Percentiles rank a stretch among this genome's conserved stretches.
phyloP scores from a whole-genome alignment of 2,797 vertebrate species.

The Monodelphis domestica region DNA sequence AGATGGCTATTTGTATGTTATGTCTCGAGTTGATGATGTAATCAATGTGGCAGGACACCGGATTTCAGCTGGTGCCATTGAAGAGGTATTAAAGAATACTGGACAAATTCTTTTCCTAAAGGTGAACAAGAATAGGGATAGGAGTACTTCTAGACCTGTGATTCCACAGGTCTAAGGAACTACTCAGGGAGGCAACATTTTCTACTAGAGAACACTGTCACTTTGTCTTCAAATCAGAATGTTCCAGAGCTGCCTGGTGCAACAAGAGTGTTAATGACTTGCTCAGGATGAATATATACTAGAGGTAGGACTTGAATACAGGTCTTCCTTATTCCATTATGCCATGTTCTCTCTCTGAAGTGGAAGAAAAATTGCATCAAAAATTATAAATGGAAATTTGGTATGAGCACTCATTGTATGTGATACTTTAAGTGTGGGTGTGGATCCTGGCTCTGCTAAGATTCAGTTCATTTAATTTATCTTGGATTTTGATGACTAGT shows the following conservation, averaged over 20 bases:
- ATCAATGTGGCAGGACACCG: constrained; percentile 98
- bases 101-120: not conserved
- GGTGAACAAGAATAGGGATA: not conserved
- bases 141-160: not conserved
- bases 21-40: constrained; percentile 96
- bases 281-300: not conserved
- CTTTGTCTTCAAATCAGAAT: not conserved
- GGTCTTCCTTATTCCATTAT: not conserved
- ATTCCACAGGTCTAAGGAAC: not conserved
- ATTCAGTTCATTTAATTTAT: not conserved
- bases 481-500: not conserved
- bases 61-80: constrained; percentile 94
- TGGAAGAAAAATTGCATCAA: not conserved
- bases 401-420: not conserved
- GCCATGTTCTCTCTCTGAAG: not conserved
- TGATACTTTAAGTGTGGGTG: not conserved
- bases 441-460: not conserved
- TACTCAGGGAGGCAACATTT: not conserved
- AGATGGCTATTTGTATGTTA: constrained; percentile 93
- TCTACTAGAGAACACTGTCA: not conserved
- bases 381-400: not conserved
- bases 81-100: constrained; percentile 89
- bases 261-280: not conserved
- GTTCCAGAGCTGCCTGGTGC: not conserved
- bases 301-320: not conserved